Percentiles rank a stretch among this genome's conserved stretches.
Evolutionary conservation across 2,888 invertebrate species (phyloP).

Genomic region (Cephus sareptanus): DNA sequence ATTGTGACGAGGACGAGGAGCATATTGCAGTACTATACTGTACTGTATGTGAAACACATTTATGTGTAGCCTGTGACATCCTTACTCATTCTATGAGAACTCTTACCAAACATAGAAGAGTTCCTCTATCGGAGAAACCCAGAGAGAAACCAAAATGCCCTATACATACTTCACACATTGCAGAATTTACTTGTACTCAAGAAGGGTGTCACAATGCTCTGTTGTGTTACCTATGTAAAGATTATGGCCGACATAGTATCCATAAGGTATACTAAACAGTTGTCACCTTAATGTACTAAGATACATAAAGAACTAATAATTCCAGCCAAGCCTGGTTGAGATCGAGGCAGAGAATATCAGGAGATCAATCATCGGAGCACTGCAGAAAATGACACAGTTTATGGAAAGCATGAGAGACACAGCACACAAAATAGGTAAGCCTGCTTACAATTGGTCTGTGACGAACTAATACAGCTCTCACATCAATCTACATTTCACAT

Average conservation of each 20-base stretch:
- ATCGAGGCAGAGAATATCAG: conserved; percentile 71
- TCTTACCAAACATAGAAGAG: conserved; percentile 67
- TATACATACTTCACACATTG: conserved; percentile 68
- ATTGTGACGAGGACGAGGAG: conserved; percentile 70
- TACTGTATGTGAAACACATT: conserved; percentile 69
- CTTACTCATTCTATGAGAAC: conserved; percentile 69
- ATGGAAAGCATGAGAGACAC: conserved; percentile 69
- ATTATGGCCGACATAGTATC: conserved; percentile 70
- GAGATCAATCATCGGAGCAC: conserved; percentile 65
- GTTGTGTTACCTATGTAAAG: conserved; percentile 72
- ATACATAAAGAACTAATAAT: conserved; percentile 14
- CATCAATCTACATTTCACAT: neutral
- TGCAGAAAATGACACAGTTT: conserved; percentile 69
- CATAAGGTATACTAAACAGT: conserved; percentile 64
- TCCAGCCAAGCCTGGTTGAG: conserved; percentile 68
- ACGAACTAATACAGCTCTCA: neutral
- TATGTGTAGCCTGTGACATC: conserved; percentile 69
- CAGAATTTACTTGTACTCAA: conserved; percentile 71
- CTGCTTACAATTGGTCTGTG: neutral
- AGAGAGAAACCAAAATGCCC: conserved; percentile 69
- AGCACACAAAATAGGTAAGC: conserved; percentile 65
- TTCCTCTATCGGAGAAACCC: conserved; percentile 71
- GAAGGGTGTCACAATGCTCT: conserved; percentile 69
- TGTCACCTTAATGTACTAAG: neutral
- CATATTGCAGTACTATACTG: conserved; percentile 71